Conservation (phyloP, 2,797 vertebrate genomes). For the Xerus rutilus region DNA sequence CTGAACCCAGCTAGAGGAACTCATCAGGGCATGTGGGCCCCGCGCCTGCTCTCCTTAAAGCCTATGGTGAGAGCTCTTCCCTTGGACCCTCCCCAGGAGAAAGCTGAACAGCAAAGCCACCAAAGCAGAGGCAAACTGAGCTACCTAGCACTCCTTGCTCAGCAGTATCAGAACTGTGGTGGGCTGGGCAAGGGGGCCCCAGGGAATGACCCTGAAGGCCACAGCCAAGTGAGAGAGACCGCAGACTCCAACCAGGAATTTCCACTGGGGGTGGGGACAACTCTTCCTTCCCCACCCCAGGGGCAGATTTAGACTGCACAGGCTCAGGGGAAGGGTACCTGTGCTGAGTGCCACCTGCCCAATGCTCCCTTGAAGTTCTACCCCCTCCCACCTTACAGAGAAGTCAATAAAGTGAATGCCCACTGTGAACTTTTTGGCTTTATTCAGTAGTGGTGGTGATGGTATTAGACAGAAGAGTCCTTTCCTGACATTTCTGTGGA, state of each 20-base stretch:
- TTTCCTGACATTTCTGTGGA: not conserved
- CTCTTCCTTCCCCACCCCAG: constrained; percentile 4
- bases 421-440: not conserved
- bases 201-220: constrained; percentile 42
- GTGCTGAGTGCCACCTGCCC: not conserved
- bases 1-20: not conserved
- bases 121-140: not conserved
- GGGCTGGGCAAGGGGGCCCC: not conserved
- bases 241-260: constrained; percentile 59
- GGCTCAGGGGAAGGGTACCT: accelerated
- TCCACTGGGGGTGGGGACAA: not conserved
- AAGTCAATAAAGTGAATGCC: not conserved
- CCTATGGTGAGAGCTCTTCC: not conserved
- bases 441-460: not conserved
- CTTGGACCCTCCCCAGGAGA: not conserved
- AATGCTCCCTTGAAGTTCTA: not conserved
- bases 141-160: not conserved
- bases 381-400: not conserved
- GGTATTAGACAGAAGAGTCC: not conserved
- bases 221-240: constrained; percentile 67
- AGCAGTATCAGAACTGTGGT: not conserved
- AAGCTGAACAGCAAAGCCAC: not conserved
- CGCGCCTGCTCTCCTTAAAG: not conserved
- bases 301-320: constrained; percentile 38
- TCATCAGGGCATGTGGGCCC: not conserved